These are phyloP conservation scores for Temnothorax nylanderi DNA, from an alignment of 1,140 invertebrate genomes.

Conservation along the genomic window DNA sequence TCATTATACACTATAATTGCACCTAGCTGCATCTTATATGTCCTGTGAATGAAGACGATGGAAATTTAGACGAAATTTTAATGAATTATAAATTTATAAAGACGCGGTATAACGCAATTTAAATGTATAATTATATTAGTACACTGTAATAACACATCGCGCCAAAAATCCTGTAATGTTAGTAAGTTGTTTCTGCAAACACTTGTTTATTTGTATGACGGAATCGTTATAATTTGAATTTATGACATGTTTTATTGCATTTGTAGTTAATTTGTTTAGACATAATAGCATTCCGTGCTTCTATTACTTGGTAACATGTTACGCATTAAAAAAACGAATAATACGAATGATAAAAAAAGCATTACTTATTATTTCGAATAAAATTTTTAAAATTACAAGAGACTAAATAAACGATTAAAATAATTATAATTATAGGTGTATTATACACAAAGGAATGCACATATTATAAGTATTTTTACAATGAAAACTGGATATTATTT, in stretches of 20 bases:
- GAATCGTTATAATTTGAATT: neutral
- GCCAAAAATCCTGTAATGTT: neutral
- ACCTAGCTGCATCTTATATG: neutral
- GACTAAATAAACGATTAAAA: neutral
- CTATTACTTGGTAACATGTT: neutral
- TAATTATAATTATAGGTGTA: neutral
- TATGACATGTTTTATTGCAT: neutral
- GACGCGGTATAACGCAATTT: neutral
- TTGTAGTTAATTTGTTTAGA: neutral
- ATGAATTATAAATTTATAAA: slow-evolving; percentile 2
- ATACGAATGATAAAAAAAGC: neutral
- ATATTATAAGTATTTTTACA: neutral
- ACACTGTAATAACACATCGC: neutral
- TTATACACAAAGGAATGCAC: neutral
- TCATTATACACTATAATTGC: slow-evolving; percentile 4
- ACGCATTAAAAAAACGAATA: neutral
- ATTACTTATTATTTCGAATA: neutral
- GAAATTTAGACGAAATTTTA: neutral
- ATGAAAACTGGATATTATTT: neutral
- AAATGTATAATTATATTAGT: neutral
- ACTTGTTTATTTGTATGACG: neutral
- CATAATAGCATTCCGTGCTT: neutral
- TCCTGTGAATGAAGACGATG: neutral
- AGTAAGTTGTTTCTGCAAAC: neutral
- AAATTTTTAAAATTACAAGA: no score